These are phyloP conservation scores for Dione vanillae DNA, from an alignment of 2,888 invertebrate genomes.

Conservation along the genomic window DNA sequence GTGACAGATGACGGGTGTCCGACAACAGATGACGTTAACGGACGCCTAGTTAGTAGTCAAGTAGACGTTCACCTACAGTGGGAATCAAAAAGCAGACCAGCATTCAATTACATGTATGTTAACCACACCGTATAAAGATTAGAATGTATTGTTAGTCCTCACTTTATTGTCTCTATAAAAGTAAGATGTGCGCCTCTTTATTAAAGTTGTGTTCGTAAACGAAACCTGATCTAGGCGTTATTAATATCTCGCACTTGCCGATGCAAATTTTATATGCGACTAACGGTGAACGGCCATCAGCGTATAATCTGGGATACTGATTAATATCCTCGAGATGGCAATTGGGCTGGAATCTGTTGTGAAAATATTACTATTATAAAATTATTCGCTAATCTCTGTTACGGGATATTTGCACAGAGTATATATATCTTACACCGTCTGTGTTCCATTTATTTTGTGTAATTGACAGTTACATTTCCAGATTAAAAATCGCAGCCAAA, in stretches of 20 bases:
- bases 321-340: conserved; percentile 32
- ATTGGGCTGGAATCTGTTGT: conserved; percentile 24
- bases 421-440: not conserved
- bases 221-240: conserved; percentile 46
- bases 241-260: conserved; percentile 44
- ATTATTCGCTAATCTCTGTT: not conserved
- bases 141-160: conserved; percentile 1
- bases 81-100: not conserved
- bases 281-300: conserved; percentile 40
- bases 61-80: no score
- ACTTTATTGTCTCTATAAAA: conserved; percentile 16
- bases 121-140: not conserved
- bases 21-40: no score
- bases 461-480: no score
- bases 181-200: conserved; percentile 21
- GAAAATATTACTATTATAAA: not conserved
- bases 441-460: not conserved
- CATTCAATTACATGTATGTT: not conserved
- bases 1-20: no score
- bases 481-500: no score
- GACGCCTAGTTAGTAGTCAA: no score
- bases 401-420: not conserved
- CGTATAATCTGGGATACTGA: conserved; percentile 32
- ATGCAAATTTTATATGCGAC: conserved; percentile 46
- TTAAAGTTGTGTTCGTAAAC: conserved; percentile 20